Conservation (phyloP, 2,113 vertebrate species). For the Nibea albiflora region DNA sequence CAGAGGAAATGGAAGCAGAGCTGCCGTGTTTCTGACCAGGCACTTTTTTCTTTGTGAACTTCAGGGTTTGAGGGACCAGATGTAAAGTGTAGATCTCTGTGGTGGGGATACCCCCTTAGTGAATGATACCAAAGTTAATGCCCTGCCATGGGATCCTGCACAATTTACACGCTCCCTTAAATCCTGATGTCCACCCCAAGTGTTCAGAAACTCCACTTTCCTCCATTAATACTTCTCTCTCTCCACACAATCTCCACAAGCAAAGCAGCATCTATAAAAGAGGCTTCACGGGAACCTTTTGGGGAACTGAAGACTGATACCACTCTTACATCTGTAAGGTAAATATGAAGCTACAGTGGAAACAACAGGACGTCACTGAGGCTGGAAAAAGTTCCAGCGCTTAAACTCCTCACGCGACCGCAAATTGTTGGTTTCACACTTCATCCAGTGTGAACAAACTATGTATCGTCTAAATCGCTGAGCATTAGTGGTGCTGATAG, state of each 20-base stretch:
- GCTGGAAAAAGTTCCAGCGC: neutral
- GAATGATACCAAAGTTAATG: constrained; percentile 87
- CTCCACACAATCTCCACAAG: constrained; percentile 12
- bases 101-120: constrained; percentile 77
- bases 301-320: neutral
- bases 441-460: neutral
- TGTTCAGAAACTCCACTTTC: constrained; percentile 35
- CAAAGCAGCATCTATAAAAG: neutral
- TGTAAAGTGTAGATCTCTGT: constrained; percentile 52
- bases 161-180: constrained; percentile 37
- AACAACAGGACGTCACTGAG: neutral
- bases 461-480: neutral
- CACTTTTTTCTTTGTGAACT: constrained; percentile 1
- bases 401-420: neutral
- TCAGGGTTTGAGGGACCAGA: constrained; percentile 53
- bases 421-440: neutral
- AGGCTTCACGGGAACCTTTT: constrained; percentile 4
- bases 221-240: constrained; percentile 5
- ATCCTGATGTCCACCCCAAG: constrained; percentile 35
- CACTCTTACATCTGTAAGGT: neutral
- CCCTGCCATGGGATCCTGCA: constrained; percentile 62
- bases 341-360: neutral
- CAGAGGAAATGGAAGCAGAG: constrained; percentile 22
- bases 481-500: neutral
- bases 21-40: neutral